Percentiles rank a stretch among this genome's conserved stretches.
Evolutionary conservation across 1,140 invertebrate species (phyloP).

Genomic region (Carposina sasakii): DNA sequence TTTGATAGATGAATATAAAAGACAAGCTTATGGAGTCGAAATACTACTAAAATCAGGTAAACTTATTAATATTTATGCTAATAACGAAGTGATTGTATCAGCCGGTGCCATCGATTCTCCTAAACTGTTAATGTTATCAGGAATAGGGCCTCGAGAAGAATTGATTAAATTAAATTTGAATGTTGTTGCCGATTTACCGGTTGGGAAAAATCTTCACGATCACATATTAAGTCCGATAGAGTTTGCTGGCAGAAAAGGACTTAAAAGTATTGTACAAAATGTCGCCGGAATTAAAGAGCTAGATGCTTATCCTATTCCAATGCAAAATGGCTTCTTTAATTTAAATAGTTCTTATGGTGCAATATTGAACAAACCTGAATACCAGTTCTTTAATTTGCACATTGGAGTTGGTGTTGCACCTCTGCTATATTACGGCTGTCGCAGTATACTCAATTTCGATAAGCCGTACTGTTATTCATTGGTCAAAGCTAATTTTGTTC

Average conservation of each 20-base stretch:
- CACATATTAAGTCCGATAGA: conserved; percentile 61
- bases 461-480: conserved; percentile 78
- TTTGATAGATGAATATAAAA: conserved; percentile 78
- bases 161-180: conserved; percentile 73
- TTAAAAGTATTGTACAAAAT: conserved; percentile 37
- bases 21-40: conserved; percentile 75
- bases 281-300: conserved; percentile 35
- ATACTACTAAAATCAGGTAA: conserved; percentile 64
- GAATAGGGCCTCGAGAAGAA: conserved; percentile 77
- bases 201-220: conserved; percentile 81
- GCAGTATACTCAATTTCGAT: conserved; percentile 79
- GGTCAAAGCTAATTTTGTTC: conserved; percentile 76
- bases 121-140: conserved; percentile 80
- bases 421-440: conserved; percentile 79
- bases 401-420: conserved; percentile 61
- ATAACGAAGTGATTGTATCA: conserved; percentile 78
- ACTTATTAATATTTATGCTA: conserved; percentile 60
- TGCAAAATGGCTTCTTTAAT: conserved; percentile 43
- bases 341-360: conserved; percentile 24
- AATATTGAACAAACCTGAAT: conserved; percentile 32
- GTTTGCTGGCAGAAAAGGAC: conserved; percentile 37
- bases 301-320: conserved; percentile 36
- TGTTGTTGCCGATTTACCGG: conserved; percentile 75
- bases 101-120: conserved; percentile 78
- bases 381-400: conserved; percentile 48